Base-by-base conservation (phyloP, 2,797 vertebrate species). In the Pogoniulus pusillus region DNA sequence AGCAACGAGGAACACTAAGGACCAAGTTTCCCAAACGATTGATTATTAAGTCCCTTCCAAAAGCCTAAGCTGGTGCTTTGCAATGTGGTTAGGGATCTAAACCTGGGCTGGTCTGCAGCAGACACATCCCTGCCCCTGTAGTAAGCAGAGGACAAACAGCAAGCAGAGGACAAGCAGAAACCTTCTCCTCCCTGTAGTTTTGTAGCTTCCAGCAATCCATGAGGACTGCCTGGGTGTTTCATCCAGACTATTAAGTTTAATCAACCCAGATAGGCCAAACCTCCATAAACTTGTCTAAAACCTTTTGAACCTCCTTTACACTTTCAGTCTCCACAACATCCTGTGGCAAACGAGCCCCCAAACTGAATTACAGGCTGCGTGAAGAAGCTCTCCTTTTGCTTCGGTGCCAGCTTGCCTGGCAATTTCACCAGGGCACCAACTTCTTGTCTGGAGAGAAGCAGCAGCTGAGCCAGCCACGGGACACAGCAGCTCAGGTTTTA, bases 331-430 rank as follows among this genome's bases (percentile, higher is more conserved):
- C 64, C 84, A 82, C 51, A 62, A 72, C 84, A 80, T 85, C 86
- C 92, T 94, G 93, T 94, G 93, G 89, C 90, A 93, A 91, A 93
- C 2, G 13, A 91, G 82, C 94, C 59, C 70, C 62, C n/a, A 51
- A 87, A 91, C 77, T 68, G 77, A 80, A 94, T 85, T 89, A 87
- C 2, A 34, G 37, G 70, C 79, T 77, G 51, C 65, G 91, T 82
- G 93, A 68, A 77, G 77, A 77, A 93, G 29, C 41, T 49, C 47
- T 89, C 68, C 39, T 89, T 91, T 88, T 32, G 37, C 64, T 85
- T 85, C 77, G 65, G 55, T 93, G 87, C 77, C 73, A 89, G 68
- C 86, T 65, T 58, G 63, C 19, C 58, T 39, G 72, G 65, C 68
- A 35, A 93, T 93, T 91, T 90, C 84, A 74, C 51, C 51, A 66